A percentile compares a stretch with the other conserved stretches of the same genome.
Evolutionary conservation across 1,140 invertebrate species (phyloP).

Genomic region (Cydia fagiglandana): DNA sequence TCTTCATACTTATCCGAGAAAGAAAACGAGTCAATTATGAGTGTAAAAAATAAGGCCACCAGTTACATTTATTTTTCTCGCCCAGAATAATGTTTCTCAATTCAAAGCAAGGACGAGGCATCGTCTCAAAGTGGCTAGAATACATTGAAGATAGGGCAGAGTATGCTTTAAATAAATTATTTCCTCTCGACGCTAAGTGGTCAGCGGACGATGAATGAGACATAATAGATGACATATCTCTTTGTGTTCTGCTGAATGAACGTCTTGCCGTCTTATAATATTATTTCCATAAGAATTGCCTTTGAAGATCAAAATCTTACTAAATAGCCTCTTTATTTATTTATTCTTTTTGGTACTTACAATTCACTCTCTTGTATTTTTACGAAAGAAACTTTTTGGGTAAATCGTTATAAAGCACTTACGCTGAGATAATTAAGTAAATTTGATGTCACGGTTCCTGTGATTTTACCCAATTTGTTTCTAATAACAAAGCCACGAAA

Average conservation of each 20-base stretch:
- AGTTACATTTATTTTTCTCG: neutral
- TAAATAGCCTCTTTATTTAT: neutral
- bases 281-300: slow-evolving; percentile 43
- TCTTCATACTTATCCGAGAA: slow-evolving; percentile 60
- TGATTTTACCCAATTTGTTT: slow-evolving; percentile 26
- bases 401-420: too few relatives aligned
- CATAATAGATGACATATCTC: slow-evolving; percentile 70
- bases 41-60: slow-evolving; percentile 34
- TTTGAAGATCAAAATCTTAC: slow-evolving; percentile 51
- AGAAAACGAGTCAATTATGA: slow-evolving; percentile 48
- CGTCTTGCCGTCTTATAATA: slow-evolving; percentile 38
- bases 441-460: slow-evolving; percentile 15
- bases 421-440: neutral
- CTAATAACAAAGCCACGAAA: slow-evolving; percentile 29
- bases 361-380: neutral
- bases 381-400: neutral
- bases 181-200: slow-evolving; percentile 70
- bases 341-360: neutral
- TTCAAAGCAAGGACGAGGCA: slow-evolving; percentile 14
- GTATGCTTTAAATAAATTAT: slow-evolving; percentile 71
- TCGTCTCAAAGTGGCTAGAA: slow-evolving; percentile 12
- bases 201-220: slow-evolving; percentile 63
- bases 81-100: neutral
- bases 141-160: slow-evolving; percentile 50
- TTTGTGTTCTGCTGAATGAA: slow-evolving; percentile 60